Evolutionary conservation across 1,140 invertebrate species (phyloP).

Genomic region (Drosophila yakuba): DNA sequence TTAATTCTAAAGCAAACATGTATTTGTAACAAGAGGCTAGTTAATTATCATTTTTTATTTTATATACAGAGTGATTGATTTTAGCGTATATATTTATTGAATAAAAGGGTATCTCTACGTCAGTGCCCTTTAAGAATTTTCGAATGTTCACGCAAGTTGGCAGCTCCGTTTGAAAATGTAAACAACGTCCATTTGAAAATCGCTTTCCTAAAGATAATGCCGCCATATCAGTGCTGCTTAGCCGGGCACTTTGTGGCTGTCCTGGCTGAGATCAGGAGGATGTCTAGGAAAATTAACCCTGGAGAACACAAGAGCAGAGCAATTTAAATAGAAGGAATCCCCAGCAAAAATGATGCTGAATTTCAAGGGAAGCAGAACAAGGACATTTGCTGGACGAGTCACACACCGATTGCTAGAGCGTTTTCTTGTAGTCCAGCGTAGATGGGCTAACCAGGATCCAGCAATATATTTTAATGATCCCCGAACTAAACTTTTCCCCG

Average conservation of each 20-base stretch:
- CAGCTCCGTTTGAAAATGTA: conserved; percentile 1
- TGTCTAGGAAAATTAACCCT: neutral
- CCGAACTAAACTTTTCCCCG: neutral
- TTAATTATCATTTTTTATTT: no score
- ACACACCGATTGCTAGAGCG: conserved; percentile 3
- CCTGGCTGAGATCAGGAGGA: neutral
- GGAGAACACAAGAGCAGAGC: neutral
- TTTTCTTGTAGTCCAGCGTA: neutral
- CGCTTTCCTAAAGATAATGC: conserved; percentile 4
- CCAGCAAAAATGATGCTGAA: neutral
- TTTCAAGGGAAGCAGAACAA: neutral
- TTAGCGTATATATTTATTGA: no score
- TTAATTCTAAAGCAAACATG: no score
- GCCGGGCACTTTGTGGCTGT: no score
- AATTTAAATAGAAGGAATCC: neutral
- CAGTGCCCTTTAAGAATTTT: neutral
- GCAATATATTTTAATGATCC: neutral
- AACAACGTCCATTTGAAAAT: neutral
- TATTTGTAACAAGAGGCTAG: no score
- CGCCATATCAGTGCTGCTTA: conserved; percentile 28
- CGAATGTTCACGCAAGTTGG: neutral
- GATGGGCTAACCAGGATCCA: neutral
- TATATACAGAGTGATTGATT: no score
- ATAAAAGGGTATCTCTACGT: neutral
- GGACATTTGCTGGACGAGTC: conserved; percentile 4